Evolutionary conservation across 2,888 invertebrate species (phyloP).

Genomic region (Furcula furcula): DNA sequence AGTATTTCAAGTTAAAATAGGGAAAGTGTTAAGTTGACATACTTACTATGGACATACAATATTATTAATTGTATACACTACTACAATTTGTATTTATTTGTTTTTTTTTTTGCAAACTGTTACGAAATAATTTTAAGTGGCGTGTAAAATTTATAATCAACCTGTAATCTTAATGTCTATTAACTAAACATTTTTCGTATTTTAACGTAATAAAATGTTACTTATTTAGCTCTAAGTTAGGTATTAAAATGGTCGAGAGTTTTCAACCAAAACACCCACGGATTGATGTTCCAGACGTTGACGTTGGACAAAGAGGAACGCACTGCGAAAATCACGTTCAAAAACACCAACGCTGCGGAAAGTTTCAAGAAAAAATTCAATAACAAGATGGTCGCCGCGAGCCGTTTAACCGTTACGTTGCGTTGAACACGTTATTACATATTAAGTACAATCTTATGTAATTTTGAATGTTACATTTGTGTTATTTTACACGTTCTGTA

Average conservation of each 20-base stretch:
- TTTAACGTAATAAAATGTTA: conserved; percentile 2
- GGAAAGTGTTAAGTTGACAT: conserved; percentile 39
- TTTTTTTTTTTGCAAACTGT: neutral
- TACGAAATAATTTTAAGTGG: neutral
- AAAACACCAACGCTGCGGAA: conserved; percentile 57
- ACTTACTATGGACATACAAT: neutral
- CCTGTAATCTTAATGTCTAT: neutral
- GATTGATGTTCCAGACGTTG: conserved; percentile 70
- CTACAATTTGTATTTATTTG: neutral
- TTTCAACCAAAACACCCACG: conserved; percentile 25
- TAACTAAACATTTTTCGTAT: conserved; percentile 43
- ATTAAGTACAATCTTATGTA: too few relatives aligned
- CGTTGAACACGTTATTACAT: conserved; percentile 16
- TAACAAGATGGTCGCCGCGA: conserved; percentile 76
- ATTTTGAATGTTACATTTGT: too few relatives aligned
- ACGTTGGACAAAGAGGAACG: conserved; percentile 67
- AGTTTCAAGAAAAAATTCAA: conserved; percentile 71
- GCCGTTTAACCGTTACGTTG: conserved; percentile 59
- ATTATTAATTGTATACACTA: conserved; percentile 5
- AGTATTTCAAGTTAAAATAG: conserved; percentile 32
- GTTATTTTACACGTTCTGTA: too few relatives aligned
- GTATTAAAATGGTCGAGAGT: conserved; percentile 4
- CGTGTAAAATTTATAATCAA: neutral
- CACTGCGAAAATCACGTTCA: conserved; percentile 67
- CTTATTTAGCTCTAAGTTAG: neutral